phyloP scores from a whole-genome alignment of 1,140 invertebrate species.

The Eriosoma lanigerum region DNA sequence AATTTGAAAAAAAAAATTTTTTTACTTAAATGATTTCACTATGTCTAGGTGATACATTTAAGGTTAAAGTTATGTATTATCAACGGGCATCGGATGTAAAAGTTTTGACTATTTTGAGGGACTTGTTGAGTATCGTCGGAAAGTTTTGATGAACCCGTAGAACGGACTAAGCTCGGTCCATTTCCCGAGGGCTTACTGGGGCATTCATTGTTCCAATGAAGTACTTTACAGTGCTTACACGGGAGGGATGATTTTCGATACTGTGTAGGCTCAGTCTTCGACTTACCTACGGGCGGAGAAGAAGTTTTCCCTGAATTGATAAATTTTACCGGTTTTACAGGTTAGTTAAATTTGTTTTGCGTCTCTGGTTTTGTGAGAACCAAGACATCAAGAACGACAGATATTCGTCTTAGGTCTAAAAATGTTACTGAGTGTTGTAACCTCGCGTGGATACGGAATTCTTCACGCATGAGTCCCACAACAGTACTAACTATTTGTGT shows the following conservation, averaged over 20 bases:
- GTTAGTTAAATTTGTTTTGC: not conserved
- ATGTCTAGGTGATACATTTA: no score
- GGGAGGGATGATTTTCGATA: no score
- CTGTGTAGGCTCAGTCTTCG: not conserved
- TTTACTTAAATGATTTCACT: no score
- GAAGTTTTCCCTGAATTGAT: not conserved
- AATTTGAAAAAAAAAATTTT: no score
- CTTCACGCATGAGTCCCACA: not conserved
- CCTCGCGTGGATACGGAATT: not conserved
- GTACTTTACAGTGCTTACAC: no score
- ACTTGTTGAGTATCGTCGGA: not conserved
- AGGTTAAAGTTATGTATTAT: no score
- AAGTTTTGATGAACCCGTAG: no score
- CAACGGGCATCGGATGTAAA: no score
- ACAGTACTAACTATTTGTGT: not conserved
- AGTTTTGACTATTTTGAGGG: no score
- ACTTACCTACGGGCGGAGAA: not conserved
- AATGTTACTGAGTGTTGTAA: not conserved
- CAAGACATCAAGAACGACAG: not conserved
- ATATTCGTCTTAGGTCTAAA: not conserved
- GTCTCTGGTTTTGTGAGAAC: not conserved
- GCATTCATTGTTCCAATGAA: no score
- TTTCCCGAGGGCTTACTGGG: no score
- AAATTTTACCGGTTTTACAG: not conserved
- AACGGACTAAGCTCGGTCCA: no score